Base-by-base conservation (phyloP, 2,888 invertebrate genomes). In the Agrochola macilenta region DNA sequence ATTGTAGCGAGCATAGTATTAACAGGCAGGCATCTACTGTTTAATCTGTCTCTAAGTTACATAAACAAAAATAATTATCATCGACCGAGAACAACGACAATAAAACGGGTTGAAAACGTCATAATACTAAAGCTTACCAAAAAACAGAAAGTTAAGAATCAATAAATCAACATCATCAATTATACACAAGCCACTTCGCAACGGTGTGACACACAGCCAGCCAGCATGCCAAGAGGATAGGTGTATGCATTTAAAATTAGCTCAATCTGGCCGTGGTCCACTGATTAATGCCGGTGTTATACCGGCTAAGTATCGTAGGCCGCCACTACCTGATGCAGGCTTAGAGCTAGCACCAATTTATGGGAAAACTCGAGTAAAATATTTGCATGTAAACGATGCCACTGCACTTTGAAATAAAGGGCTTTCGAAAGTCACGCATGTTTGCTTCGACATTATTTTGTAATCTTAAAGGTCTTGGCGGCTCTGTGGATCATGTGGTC, bases 231-330 rank as follows among this genome's bases (percentile, higher is more conserved):
- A 76, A 78, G 87, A 79, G 80, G 65, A 74, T 73, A 74, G 74
- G 60, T 72, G 83, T 74, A 79, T 87, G 81, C 86, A 87, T 87
- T 87, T 86, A 83, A 86, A 85, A 87, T 87, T 87, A 85, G 76
- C 77, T 82, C 77, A 85, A 82, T 87, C 75, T 80, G 66, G 60
- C 57, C 52, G 74, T 63, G 72, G 82, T 69, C 69, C 57, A 26
- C 75, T 85, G 83, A 83, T 80, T 82, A 80, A 85, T 79, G 74
- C 20, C 35, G 23, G 74, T 73, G 79, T 54, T 72, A 65, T 49
- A 74, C 52, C 46, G 39, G 77, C 74, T 82, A 65, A 82, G 60
- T 65, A 60, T 54, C 61, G n/a, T 20, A 58, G 20, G 52, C 76
- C 43, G 9, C 63, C 11, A n/a, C 7, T 69, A 61, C 52, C 57